phyloP scores from a whole-genome alignment of 2,888 invertebrate genomes.

The Graphium colonna region DNA sequence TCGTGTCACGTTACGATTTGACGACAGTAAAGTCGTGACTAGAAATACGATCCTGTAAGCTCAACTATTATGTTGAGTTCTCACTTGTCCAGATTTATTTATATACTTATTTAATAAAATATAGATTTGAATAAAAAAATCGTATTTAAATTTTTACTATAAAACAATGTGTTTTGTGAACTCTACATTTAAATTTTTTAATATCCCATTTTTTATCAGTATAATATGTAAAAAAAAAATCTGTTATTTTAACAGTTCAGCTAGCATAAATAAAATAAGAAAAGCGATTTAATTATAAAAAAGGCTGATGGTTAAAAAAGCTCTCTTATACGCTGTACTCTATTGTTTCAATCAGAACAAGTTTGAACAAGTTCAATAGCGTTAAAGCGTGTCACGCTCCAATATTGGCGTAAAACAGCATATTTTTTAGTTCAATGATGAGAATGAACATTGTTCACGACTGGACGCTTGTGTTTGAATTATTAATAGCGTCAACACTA shows the following conservation, averaged over 20 bases:
- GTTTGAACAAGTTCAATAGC: constrained; percentile 34
- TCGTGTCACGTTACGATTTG: constrained; percentile 51
- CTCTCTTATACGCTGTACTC: constrained; percentile 1
- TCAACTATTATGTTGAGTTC: constrained; percentile 49
- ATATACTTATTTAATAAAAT: no score
- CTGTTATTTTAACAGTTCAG: no score
- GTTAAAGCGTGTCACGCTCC: constrained; percentile 28
- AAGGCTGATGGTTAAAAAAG: no score
- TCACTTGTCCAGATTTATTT: constrained; percentile 56
- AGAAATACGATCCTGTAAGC: constrained; percentile 51
- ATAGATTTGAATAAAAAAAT: no score
- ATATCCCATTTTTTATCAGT: no score
- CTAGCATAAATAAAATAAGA: no score
- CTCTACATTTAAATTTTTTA: no score
- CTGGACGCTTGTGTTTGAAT: constrained; percentile 31
- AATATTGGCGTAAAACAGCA: constrained; percentile 52
- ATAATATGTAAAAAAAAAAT: no score
- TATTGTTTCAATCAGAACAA: constrained; percentile 29
- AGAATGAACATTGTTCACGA: constrained; percentile 46
- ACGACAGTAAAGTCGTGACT: constrained; percentile 49
- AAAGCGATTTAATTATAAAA: no score
- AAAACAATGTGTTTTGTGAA: no score
- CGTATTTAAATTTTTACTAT: neutral
- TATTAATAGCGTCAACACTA: constrained; percentile 9
- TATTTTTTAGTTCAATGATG: constrained; percentile 62